phyloP scores from a whole-genome alignment of 2,888 invertebrate genomes.

The Metallyticus violacea region DNA sequence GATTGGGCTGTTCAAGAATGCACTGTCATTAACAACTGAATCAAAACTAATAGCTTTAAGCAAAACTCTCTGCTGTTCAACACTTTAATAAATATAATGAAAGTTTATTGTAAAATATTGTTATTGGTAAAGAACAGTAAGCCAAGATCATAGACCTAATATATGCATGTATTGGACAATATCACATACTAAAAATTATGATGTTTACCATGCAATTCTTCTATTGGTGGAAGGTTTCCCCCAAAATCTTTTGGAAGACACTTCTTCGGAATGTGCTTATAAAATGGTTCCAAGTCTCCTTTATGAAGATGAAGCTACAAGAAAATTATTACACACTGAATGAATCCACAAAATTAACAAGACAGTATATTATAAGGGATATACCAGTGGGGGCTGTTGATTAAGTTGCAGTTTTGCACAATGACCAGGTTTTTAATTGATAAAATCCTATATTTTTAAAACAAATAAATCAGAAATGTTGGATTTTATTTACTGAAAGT shows the following conservation, averaged over 20 bases:
- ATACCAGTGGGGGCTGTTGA: too few relatives aligned
- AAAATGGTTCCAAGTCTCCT: conserved; percentile 55
- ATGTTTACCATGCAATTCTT: conserved; percentile 15
- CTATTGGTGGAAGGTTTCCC: conserved; percentile 43
- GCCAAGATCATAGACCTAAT: neutral
- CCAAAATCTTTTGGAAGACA: conserved; percentile 61
- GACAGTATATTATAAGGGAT: too few relatives aligned
- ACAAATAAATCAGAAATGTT: too few relatives aligned
- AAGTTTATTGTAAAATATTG: neutral
- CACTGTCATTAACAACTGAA: too few relatives aligned
- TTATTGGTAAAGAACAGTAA: neutral
- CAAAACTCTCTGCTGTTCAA: neutral
- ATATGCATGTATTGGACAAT: neutral
- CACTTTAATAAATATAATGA: neutral
- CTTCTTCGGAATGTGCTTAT: conserved; percentile 55
- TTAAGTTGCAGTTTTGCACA: too few relatives aligned
- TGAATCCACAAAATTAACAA: neutral
- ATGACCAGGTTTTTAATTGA: too few relatives aligned
- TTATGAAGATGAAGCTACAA: conserved; percentile 61
- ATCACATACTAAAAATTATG: neutral
- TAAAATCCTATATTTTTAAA: too few relatives aligned
- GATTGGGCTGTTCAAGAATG: too few relatives aligned
- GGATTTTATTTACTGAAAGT: too few relatives aligned
- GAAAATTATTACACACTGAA: neutral
- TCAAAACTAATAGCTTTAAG: too few relatives aligned